Conservation (phyloP, 2,113 vertebrate species). For the Acanthisitta chloris region DNA sequence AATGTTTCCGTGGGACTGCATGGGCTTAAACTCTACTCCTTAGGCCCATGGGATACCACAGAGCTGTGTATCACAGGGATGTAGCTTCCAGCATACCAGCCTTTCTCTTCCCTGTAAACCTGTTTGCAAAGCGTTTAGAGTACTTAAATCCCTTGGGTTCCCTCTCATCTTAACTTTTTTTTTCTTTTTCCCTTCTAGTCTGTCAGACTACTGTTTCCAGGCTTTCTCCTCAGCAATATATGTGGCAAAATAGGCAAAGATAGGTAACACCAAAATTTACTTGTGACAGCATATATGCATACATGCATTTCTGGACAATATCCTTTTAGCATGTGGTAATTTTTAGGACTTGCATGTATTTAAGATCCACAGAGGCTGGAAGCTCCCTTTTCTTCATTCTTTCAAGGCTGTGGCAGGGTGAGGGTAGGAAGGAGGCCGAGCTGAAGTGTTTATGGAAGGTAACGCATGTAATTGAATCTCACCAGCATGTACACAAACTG, state of each 20-base stretch:
- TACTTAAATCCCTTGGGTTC: not conserved
- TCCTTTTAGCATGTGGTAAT: not conserved
- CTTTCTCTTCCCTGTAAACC: not conserved
- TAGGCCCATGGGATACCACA: not conserved
- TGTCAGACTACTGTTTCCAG: not conserved
- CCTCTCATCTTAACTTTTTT: not conserved
- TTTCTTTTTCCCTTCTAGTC: not conserved
- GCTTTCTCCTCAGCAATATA: not conserved
- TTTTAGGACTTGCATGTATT: not conserved
- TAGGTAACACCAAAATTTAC: not conserved
- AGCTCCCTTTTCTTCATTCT: not conserved
- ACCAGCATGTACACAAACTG: not conserved
- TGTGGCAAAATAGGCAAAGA: not conserved
- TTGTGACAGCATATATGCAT: not conserved
- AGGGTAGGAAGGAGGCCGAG: not conserved
- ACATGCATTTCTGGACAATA: not conserved
- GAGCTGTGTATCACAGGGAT: not conserved
- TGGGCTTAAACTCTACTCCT: not conserved
- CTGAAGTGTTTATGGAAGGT: not conserved
- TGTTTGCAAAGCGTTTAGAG: not conserved
- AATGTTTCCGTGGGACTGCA: not conserved
- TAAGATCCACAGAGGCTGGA: not conserved
- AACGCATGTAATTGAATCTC: not conserved
- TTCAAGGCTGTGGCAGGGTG: not conserved
- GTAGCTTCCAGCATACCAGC: not conserved